Evolutionary conservation across 2,888 invertebrate genomes (phyloP), one percentile per base, ranked within the genome.

Genomic region (Panopea generosa): DNA sequence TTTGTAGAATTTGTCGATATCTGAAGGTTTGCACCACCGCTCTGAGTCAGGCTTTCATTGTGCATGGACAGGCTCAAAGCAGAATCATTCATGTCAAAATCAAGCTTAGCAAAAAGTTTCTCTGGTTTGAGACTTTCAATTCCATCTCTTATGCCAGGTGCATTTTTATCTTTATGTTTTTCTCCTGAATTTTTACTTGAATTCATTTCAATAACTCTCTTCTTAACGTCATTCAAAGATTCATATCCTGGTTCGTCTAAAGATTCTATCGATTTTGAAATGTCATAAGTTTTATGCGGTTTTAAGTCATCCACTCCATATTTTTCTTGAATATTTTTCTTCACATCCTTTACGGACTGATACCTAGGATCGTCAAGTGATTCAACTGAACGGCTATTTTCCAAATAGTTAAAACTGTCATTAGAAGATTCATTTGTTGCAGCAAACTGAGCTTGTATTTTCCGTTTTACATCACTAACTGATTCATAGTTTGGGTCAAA

Each of bases 191-290:
- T 49, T 24, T 45, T 16, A 11, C 18, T 20, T 27, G 43, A 27
- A 24, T 66, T 60, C 20, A 69, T 43, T 33, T 66, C 74, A 49
- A 49, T 50, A 4, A 80, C 76, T 74, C 73, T 52, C 50, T 70
- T 76, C 45, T 80, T 80, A 11, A 80, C 80, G 52, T 76, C 80
- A 65, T 80, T 73, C 6, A 80, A 38, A 26, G 76, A 73, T 38
- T 80, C 80, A 47, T 80, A 80, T 2, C 80, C 80, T 14, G 80
- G 80, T 56, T 80, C 80, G 38, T 77, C 72, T n/a, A 77, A 53
- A 24, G 77, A 77, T 56, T 77, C 77, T 7, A 73, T 77, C n/a
- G 77, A 77, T 45, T 73, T 63, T 24, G 57, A 68, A 14, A 66
- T 38, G 33, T 63, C 67, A 56, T 77, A 77, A 11, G 71, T 77